These are phyloP conservation scores for Notodromas monacha DNA, from an alignment of 2,888 invertebrate species.

Conservation along the genomic window DNA sequence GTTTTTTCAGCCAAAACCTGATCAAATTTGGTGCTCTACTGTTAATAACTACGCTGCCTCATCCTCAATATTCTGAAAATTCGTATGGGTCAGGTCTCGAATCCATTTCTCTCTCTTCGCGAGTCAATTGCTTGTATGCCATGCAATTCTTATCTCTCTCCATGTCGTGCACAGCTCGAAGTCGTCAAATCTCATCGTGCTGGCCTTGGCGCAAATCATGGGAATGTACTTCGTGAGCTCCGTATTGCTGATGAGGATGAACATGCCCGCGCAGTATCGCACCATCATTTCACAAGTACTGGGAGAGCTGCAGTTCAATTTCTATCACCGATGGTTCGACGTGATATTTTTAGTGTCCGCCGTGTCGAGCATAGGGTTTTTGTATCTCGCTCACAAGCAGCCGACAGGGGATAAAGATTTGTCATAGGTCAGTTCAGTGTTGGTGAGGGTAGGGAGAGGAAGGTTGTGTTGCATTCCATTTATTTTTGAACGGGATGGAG, in stretches of 20 bases:
- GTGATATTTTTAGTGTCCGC: slow-evolving; percentile 94
- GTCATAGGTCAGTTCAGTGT: too few relatives aligned
- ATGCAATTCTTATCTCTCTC: slow-evolving; percentile 10
- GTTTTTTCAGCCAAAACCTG: too few relatives aligned
- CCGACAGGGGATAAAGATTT: neutral
- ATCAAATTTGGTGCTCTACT: too few relatives aligned
- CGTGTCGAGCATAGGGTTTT: slow-evolving; percentile 64
- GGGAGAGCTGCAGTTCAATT: slow-evolving; percentile 88
- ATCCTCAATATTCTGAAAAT: too few relatives aligned
- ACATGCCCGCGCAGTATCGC: slow-evolving; percentile 89
- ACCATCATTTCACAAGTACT: slow-evolving; percentile 67
- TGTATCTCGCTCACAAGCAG: slow-evolving; percentile 78
- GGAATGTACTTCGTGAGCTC: slow-evolving; percentile 99
- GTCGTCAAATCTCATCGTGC: slow-evolving; percentile 86
- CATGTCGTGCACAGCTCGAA: slow-evolving; percentile 80
- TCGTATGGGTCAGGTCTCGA: too few relatives aligned
- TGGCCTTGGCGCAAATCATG: slow-evolving; percentile 92
- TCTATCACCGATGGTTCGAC: slow-evolving; percentile 98
- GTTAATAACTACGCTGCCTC: too few relatives aligned
- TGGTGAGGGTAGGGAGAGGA: too few relatives aligned
- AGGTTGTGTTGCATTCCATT: too few relatives aligned
- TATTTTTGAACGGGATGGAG: too few relatives aligned
- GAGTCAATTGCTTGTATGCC: slow-evolving; percentile 5
- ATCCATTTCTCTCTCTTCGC: too few relatives aligned
- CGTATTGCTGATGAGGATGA: slow-evolving; percentile 88